Conservation (phyloP, 2,888 invertebrate species). For the Lutraria lutraria region DNA sequence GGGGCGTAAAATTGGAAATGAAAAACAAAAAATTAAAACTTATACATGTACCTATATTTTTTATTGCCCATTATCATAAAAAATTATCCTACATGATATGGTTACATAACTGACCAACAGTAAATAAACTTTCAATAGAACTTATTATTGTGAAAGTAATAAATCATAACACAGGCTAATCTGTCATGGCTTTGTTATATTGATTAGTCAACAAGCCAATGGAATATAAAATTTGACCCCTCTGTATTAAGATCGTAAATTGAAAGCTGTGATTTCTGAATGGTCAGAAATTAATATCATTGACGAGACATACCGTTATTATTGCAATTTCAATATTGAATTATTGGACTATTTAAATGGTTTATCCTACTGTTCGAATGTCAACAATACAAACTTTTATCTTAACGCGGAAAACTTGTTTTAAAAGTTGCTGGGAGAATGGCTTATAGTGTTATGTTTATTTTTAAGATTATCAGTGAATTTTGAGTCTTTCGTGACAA, state of each 20-base stretch:
- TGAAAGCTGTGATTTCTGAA: neutral
- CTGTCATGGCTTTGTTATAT: neutral
- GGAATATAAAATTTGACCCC: neutral
- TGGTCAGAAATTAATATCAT: constrained; percentile 2
- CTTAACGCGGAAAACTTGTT: neutral
- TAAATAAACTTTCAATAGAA: too few species aligned
- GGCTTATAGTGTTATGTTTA: constrained; percentile 9
- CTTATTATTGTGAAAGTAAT: too few species aligned
- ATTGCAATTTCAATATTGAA: neutral
- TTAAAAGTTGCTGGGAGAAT: neutral
- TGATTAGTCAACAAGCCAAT: neutral
- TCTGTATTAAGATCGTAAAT: neutral
- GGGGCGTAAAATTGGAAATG: too few species aligned
- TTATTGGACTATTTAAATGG: neutral
- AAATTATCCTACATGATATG: too few species aligned
- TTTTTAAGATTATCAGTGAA: neutral
- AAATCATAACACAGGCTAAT: too few species aligned
- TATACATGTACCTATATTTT: too few species aligned
- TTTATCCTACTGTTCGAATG: neutral
- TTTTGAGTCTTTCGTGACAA: neutral
- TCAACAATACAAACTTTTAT: neutral
- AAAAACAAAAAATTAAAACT: too few species aligned
- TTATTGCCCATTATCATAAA: too few species aligned
- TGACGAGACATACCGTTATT: neutral
- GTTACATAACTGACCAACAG: too few species aligned